Base-by-base conservation (phyloP, 2,797 vertebrate genomes). In the Anisognathus igniventris region DNA sequence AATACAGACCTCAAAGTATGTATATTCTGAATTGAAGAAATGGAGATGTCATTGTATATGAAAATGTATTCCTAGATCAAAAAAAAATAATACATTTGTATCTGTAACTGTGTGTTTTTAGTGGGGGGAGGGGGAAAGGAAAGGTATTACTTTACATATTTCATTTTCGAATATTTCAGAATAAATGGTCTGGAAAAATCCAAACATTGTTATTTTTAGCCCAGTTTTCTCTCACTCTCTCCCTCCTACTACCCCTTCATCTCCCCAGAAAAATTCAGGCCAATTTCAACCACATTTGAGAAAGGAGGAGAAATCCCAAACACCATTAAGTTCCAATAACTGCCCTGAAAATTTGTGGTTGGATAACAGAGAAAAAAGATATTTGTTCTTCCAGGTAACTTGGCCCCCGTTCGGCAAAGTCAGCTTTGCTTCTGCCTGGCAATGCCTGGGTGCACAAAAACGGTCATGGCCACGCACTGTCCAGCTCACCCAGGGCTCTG, bases 301-400 rank as follows among this genome's bases (percentile, higher is more conserved):
- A 76, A 86, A 37, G 13, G 16, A 88, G 60, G 22, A 94, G 64
- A 88, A 83, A 39, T 90, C 78, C 28, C 45, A 88, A 91, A 82
- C 30, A 79, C 70, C 6, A 1, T 79, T 86, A 87, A 80, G 30
- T 61, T 95, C 72, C 72, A 93, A 39, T 67, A 83, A 71, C 78
- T 91, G 57, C 68, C 45, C 20, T 37, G 57, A 92, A 94, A 88
- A 88, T 57, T 57, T 88, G 89, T 51, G 65, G 78, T n/a, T 90
- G 72, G n/a, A 61, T 31, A 39, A 57, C 73, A 79, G 53, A 65
- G 65, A 91, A 89, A 67, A 81, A 67, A 4, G 11, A 2, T 56
- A 18, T 57, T 96, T 93, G 57, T 86, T 93, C 78, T 93, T 83
- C 81, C 87, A 96, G 96, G 96, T 96, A 86, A 37, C n/a, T 73